Conservation (phyloP, 2,888 invertebrate species). For the Lamellibrachia satsuma region DNA sequence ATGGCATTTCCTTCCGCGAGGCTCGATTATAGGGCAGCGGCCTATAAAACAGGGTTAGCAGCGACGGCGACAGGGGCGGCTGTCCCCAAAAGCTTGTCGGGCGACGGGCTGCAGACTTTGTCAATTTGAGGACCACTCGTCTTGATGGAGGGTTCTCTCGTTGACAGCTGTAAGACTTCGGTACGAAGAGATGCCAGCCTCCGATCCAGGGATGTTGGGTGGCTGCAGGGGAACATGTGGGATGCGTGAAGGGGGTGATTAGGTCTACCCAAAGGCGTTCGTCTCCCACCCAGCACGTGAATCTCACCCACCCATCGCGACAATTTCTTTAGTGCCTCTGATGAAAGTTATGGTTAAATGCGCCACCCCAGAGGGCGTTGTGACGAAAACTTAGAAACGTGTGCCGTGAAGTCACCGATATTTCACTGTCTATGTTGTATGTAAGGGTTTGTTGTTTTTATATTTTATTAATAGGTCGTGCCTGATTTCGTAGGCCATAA, state of each 20-base stretch:
- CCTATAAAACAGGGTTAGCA: not conserved
- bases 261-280: not conserved
- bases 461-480: too few species aligned
- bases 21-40: not conserved
- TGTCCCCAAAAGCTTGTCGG: not conserved
- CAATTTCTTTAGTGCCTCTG: not conserved
- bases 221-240: not conserved
- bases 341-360: not conserved
- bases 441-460: too few species aligned
- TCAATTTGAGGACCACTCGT: slow-evolving; percentile 8
- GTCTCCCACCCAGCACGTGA: not conserved
- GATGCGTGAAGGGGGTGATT: too few species aligned
- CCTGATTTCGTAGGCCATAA: too few species aligned
- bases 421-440: too few species aligned
- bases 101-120: not conserved
- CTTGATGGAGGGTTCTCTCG: not conserved
- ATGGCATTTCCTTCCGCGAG: not conserved
- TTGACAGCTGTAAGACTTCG: slow-evolving; percentile 12
- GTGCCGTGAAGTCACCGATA: too few species aligned
- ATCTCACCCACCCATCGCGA: not conserved
- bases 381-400: not conserved
- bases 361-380: not conserved
- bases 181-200: not conserved
- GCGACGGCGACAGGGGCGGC: not conserved
- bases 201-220: not conserved